Base-by-base conservation (phyloP, 2,113 vertebrate species). In the Seriola dumerili region DNA sequence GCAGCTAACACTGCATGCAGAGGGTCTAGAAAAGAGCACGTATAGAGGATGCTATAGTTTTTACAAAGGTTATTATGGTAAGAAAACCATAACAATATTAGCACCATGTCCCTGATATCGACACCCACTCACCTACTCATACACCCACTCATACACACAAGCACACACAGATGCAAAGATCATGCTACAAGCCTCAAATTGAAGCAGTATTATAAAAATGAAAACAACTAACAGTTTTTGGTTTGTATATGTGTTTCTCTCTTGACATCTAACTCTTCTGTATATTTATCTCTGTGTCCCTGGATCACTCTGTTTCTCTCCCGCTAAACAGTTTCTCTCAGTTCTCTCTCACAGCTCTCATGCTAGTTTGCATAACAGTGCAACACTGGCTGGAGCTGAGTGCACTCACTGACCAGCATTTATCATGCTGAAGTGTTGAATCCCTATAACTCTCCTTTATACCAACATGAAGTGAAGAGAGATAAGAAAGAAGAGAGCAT, bases 361-460 rank as follows among this genome's bases (percentile, higher is more conserved):
- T 88, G 73, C 84, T 90, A 74, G 89, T 93, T 94, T 94, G 88
- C 90, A 86, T 92, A 93, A 92, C 85, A 88, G 85, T 69, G 80
- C 74, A 89, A 86, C 83, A 82, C 21, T 90, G 89, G 88, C 85
- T 80, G 75, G 81, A 89, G 85, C 80, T 84, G 89, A 92, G 90
- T 85, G 85, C 85, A 87, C 90, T 93, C 80, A 73, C 57, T 80
- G 83, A 91, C 81, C 82, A 81, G 84, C 74, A 77, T 90, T 89
- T 87, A 89, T 88, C 89, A 85, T 21, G 81, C 44, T 88, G 74
- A 83, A 90, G 85, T 85, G 88, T 57, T 83, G 74, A 83, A 87
- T 85, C 83, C 83, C 65, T 70, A 58, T 69, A 87, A 71, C 74
- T 55, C 76, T 32, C 59, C 34, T 87, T 76, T 68, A 83, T 73